phyloP scores from a whole-genome alignment of 2,888 invertebrate genomes.

The Torymus auratus region DNA sequence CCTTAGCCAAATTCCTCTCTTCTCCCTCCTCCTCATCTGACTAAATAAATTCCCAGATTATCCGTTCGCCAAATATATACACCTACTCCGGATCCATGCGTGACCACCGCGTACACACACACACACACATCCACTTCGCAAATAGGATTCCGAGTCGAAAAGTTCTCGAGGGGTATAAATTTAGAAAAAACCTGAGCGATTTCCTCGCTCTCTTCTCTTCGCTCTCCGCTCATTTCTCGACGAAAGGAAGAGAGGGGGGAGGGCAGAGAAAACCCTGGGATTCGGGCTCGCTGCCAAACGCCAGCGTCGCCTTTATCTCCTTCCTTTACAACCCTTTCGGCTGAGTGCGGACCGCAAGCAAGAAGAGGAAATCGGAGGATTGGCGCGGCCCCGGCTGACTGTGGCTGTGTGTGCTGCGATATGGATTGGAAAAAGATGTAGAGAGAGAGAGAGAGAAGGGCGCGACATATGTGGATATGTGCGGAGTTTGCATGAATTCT shows the following conservation, averaged over 20 bases:
- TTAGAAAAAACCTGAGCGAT: conserved; percentile 34
- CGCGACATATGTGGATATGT: background rate
- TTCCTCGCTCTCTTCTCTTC: conserved; percentile 4
- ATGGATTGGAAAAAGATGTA: conserved; percentile 33
- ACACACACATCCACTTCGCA: background rate
- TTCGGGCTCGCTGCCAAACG: conserved; percentile 44
- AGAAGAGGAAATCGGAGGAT: background rate
- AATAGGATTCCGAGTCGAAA: background rate
- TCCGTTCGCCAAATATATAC: background rate
- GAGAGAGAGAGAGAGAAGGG: background rate
- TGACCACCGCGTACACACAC: too few relatives aligned
- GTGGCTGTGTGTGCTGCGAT: conserved; percentile 22
- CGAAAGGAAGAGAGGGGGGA: background rate
- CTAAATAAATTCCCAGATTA: conserved; percentile 3
- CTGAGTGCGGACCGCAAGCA: conserved; percentile 41
- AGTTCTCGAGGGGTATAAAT: conserved; percentile 33
- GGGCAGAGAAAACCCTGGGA: too few relatives aligned
- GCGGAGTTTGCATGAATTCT: conserved; percentile 2
- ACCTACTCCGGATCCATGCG: background rate
- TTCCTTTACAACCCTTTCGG: conserved; percentile 46
- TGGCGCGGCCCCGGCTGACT: background rate
- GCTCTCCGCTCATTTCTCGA: background rate
- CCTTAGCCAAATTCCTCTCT: too few relatives aligned
- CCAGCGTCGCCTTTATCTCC: conserved; percentile 33
- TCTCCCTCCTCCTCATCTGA: too few relatives aligned